Evolutionary conservation across 2,888 invertebrate genomes (phyloP), one percentile per base, ranked within the genome.

Genomic region (Cephus spinipes): DNA sequence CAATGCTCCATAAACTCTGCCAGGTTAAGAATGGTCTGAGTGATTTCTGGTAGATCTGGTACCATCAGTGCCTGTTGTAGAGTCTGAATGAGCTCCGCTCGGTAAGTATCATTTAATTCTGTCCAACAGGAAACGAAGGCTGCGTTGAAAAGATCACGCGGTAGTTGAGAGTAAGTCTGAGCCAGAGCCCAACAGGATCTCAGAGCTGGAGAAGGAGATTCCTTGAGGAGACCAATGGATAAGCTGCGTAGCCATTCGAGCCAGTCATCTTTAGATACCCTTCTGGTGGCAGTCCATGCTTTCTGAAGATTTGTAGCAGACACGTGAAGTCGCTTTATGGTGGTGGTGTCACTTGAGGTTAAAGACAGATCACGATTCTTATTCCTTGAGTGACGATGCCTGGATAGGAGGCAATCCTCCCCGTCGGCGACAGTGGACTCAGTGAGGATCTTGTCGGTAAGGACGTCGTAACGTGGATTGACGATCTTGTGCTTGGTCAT

Each of bases 1-100:
- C 99, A 99, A 90, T 99, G 99, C 88, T 99, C 99, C 98, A 99
- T 99, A 88, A 99, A 99, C 92, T 99, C 99, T 0, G 99, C 99
- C 81, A 99, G 93, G 92, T 99, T 99, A 23, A 99, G 93, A 81
- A 99, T 96, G 0, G 98, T 98, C 88, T 99, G 99, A 0, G 98
- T 98, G 73, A 99, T 96, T 91, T 99, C 99, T 0, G 98, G 98
- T 77, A 98, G 95, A 89, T 98, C 98, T 6, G 98, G 97, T 0
- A 98, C 97, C 79, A 95, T 95, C 11, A 99, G 92, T 0, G 99
- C 99, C 89, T 97, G 96, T 85, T 97, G 96, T 40, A 99, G 92
- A 40, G 97, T 97, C 76, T 94, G 94, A 12, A 98, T 96, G 3
- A 99, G 93, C 87, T 98, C 98, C 69, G 95, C 94, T 82, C 98